Base-by-base conservation (phyloP, 2,113 vertebrate species). In the Siniperca chuatsi region DNA sequence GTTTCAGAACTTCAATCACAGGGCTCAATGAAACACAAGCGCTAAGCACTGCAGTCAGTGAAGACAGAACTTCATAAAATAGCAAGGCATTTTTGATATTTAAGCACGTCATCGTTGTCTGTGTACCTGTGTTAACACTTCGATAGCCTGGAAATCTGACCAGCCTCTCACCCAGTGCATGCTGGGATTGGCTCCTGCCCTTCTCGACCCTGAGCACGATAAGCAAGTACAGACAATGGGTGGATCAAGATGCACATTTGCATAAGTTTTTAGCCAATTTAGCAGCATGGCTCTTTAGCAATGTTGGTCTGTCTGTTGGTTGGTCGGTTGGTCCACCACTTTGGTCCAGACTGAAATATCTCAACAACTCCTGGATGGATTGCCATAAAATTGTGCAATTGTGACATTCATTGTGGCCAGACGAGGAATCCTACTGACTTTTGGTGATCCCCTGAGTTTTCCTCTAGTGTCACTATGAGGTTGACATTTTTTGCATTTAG, bases 11-110 rank as follows among this genome's bases (percentile, higher is more conserved):
- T 61, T 78, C 57, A 37, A 40, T 52, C 35, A 13, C 46, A 60
- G 1, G n/a, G 35, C 52, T 81, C 62, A 48, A 29, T 46, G 70
- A 72, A 82, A 74, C 58, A 75, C 20, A 74, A 60, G 37, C 25
- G 8, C 8, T 44, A 5, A 8, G 12, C 11, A 68, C 58, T 25
- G 37, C 57, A 78, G 57, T 69, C 40, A 61, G 6, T 21, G 46
- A 69, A 55, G 44, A 64, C 37, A 20, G 2, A 21, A 55, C 20
- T 42, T 20, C 16, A 61, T 16, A 25, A 23, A 76, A 61, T 2
- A 52, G 23, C 50, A 81, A 48, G 13, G 0, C 8, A 23, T 12
- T 18, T 33, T 67, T 61, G 5, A 42, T 73, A 65, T 76, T 58
- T 1, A 61, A 67, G 54, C 9, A 80, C 5, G 21, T 66, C 54